Evolutionary conservation across 2,888 invertebrate species (phyloP).

Genomic region (Diogma glabrata): DNA sequence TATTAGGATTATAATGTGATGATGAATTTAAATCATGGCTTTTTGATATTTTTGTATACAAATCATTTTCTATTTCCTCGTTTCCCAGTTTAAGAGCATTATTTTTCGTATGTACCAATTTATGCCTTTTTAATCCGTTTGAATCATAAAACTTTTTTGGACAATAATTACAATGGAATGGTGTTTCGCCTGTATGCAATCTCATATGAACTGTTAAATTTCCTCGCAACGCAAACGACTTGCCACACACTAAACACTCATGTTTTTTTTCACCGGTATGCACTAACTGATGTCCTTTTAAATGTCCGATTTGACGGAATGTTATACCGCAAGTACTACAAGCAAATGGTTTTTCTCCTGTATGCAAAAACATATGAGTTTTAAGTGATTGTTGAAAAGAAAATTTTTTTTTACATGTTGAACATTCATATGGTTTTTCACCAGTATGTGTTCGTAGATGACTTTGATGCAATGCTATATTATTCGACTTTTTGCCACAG

Average conservation of each 20-base stretch:
- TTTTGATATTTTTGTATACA: too few relatives aligned
- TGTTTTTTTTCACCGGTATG: constrained; percentile 18
- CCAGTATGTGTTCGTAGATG: constrained; percentile 18
- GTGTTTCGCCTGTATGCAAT: constrained; percentile 20
- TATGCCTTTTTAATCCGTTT: constrained; percentile 21
- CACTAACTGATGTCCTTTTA: constrained; percentile 18
- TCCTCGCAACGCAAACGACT: constrained; percentile 17
- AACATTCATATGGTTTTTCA: constrained; percentile 18
- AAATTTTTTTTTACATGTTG: constrained; percentile 16
- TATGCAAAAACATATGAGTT: constrained; percentile 18
- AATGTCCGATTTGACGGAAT: constrained; percentile 19
- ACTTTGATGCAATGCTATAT: constrained; percentile 12
- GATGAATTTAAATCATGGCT: too few relatives aligned
- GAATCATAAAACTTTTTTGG: constrained; percentile 20
- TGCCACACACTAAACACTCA: constrained; percentile 17
- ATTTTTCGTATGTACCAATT: constrained; percentile 16
- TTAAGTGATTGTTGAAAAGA: constrained; percentile 17
- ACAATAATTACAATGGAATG: constrained; percentile 20
- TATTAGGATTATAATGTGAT: neutral
- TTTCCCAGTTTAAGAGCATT: neutral
- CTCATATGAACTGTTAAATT: constrained; percentile 19
- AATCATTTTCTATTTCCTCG: too few relatives aligned
- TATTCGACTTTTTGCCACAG: constrained; percentile 17
- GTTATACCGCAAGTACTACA: constrained; percentile 16
- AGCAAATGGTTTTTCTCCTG: constrained; percentile 18